Conservation (phyloP, 2,113 vertebrate genomes). For the Bubo bubo region DNA sequence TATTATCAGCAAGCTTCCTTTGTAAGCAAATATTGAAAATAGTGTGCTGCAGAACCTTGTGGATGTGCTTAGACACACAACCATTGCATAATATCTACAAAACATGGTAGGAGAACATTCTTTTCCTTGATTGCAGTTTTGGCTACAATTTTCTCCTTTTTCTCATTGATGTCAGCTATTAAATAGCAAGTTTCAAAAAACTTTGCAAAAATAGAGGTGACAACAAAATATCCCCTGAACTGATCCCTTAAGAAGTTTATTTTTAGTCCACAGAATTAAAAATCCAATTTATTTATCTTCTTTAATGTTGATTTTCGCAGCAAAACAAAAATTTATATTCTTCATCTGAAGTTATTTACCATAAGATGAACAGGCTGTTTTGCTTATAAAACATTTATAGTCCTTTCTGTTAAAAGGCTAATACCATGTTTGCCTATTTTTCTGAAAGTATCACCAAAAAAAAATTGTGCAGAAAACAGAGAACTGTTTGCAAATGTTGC, state of each 20-base stretch:
- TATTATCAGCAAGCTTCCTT: neutral
- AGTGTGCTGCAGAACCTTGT: neutral
- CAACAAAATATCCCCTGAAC: neutral
- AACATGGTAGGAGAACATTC: neutral
- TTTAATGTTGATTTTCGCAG: neutral
- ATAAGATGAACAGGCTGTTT: neutral
- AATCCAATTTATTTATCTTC: neutral
- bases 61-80: neutral
- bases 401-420: neutral
- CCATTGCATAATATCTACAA: neutral
- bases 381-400: neutral
- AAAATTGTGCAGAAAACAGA: neutral
- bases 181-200: neutral
- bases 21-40: neutral
- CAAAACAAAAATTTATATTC: neutral
- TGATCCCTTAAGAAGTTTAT: neutral
- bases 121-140: neutral
- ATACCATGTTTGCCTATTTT: neutral
- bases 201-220: neutral
- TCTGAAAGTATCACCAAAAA: neutral
- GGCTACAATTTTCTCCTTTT: neutral
- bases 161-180: neutral
- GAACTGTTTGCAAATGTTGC: neutral
- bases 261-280: neutral
- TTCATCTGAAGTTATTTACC: neutral